phyloP scores from a whole-genome alignment of 1,140 invertebrate genomes.

The Aphelenchoides avenae region DNA sequence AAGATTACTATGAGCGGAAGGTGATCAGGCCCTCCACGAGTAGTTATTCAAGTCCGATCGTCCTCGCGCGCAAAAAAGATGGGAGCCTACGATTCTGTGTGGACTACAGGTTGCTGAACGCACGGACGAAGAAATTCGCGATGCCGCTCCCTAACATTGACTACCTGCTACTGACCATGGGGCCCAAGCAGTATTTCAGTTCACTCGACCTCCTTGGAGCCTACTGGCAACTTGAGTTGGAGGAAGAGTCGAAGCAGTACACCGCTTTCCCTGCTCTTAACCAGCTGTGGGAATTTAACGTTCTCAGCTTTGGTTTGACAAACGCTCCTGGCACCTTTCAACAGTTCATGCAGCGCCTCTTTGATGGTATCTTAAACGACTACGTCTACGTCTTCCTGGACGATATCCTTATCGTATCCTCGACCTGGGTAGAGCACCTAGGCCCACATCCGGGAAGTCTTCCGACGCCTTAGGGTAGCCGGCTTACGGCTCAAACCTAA shows the following conservation, averaged over 20 bases:
- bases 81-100: slow-evolving; percentile 60
- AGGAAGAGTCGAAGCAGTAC: slow-evolving; percentile 23
- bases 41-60: slow-evolving; percentile 62
- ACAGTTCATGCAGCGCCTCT: slow-evolving; percentile 61
- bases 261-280: slow-evolving; percentile 39
- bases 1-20: slow-evolving; percentile 13
- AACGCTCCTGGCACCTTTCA: slow-evolving; percentile 62
- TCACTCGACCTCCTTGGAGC: slow-evolving; percentile 55
- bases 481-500: slow-evolving; percentile 42
- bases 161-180: slow-evolving; percentile 59
- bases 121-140: slow-evolving; percentile 59
- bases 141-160: slow-evolving; percentile 65
- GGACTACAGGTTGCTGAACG: slow-evolving; percentile 63
- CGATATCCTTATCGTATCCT: slow-evolving; percentile 61
- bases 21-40: slow-evolving; percentile 59
- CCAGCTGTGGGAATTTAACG: slow-evolving; percentile 59
- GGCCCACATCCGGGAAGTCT: slow-evolving; percentile 55
- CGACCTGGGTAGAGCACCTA: slow-evolving; percentile 13
- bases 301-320: slow-evolving; percentile 62
- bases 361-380: slow-evolving; percentile 40
- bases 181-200: slow-evolving; percentile 51
- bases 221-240: slow-evolving; percentile 39
- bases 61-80: slow-evolving; percentile 64
- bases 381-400: slow-evolving; percentile 62
- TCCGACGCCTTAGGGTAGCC: slow-evolving; percentile 31